A percentile compares a stretch with the other conserved stretches of the same genome.
Evolutionary conservation across 1,140 invertebrate genomes (phyloP).

Genomic region (Saxidomus purpurata): DNA sequence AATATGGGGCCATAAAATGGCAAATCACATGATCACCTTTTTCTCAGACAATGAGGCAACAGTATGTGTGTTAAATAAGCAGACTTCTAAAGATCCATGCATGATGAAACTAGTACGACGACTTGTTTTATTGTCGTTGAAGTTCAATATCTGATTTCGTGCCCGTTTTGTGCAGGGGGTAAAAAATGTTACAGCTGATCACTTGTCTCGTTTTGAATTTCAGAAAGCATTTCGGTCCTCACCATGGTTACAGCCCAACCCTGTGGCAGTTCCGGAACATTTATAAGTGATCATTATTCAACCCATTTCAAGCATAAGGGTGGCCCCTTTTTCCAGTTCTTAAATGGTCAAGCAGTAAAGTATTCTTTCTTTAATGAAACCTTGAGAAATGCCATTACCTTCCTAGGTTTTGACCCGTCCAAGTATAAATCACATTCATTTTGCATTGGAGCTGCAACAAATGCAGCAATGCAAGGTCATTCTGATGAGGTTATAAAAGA

Average conservation of each 20-base stretch:
- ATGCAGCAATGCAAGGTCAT: not conserved
- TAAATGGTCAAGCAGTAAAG: not conserved
- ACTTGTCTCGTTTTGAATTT: slow-evolving; percentile 50
- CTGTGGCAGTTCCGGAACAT: not conserved
- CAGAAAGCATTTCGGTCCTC: not conserved
- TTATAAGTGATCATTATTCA: not conserved
- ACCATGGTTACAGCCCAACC: not conserved
- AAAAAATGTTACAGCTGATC: not conserved
- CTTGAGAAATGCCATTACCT: not conserved
- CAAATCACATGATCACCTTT: slow-evolving; percentile 48
- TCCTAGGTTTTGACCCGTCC: not conserved
- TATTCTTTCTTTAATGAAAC: not conserved
- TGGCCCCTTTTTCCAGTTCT: not conserved
- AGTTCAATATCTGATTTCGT: no score
- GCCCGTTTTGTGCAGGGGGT: not conserved
- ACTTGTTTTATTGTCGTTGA: not conserved
- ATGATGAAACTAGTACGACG: slow-evolving; percentile 60
- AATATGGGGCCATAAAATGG: slow-evolving; percentile 44
- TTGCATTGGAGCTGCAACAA: not conserved
- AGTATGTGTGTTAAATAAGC: slow-evolving; percentile 58
- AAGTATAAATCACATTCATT: slow-evolving; percentile 13
- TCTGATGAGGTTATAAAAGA: not conserved
- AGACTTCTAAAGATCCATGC: slow-evolving; percentile 23
- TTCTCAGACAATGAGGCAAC: slow-evolving; percentile 56
- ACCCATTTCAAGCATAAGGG: not conserved